Base-by-base conservation (phyloP, 2,888 invertebrate genomes). In the Uloborus plumipes region DNA sequence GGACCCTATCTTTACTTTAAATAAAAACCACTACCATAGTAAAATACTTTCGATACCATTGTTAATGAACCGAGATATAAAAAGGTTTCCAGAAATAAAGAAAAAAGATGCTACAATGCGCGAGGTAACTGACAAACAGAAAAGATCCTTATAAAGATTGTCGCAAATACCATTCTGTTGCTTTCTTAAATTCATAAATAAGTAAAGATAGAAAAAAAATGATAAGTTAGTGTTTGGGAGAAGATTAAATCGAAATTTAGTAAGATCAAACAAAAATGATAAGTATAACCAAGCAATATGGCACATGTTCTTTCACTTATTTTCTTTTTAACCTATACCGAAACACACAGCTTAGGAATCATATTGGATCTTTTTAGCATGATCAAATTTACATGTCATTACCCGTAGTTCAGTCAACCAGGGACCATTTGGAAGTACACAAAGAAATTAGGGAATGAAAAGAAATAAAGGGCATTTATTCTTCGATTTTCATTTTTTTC, bases 31-130 rank as follows among this genome's bases (percentile, higher is more conserved):
- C 71, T 53, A 51, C 31, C 26, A 59, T 58, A 76, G 76, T 76
- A 76, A 81, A 82, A 82, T 71, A 72, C 70, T 82, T 62, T 82
- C 81, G 75, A 82, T 82, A 82, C 66, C 26, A 70, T 71, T 82
- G 81, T 71, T 82, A 82, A 82, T 82, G 81, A 82, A 76, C 75
- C 81, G 66, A 70, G 73, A 70, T 70, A 69, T 71, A 71, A 61
- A 61, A 71, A 61, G 47, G 22, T 61, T n/a, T n/a, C 31, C 20
- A 39, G 31, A 66, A 26, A 47, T 31, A n/a, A 53, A 22, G 26
- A 75, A 70, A 22, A 65, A 66, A 74, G 47, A 47, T 31, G 59
- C 59, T 70, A 64, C 65, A 55, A 58, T 69, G 51, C 59, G 50
- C 22, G 51, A 4, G 11, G n/a, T 26, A n/a, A 50, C 16, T 14